Percentiles rank a stretch among this genome's conserved stretches.
Evolutionary conservation across 2,797 vertebrate species (phyloP).

Genomic region (Ciconia nigra): DNA sequence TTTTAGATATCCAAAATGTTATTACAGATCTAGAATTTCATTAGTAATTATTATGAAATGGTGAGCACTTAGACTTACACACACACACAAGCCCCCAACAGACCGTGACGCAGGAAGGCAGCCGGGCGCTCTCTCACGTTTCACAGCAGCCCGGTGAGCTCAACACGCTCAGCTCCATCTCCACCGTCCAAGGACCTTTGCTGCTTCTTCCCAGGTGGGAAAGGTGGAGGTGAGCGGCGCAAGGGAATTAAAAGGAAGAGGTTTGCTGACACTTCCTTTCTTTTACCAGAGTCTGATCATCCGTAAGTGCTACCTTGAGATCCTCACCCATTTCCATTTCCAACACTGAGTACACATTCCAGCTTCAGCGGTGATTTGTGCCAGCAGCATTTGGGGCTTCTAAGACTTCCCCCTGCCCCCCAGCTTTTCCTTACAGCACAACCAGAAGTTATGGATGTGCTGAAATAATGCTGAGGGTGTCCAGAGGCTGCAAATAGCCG

Average conservation of each 20-base stretch:
- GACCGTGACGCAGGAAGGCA: not conserved
- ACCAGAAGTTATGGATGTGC: constrained; percentile 22
- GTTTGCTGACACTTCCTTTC: not conserved
- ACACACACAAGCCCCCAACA: constrained; percentile 1
- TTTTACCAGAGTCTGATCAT: not conserved
- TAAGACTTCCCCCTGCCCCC: not conserved
- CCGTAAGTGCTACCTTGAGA: not conserved
- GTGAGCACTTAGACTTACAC: constrained; percentile 55
- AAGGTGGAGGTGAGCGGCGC: not conserved
- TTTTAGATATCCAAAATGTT: constrained; percentile 79
- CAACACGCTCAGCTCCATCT: not conserved
- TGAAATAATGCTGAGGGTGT: constrained; percentile 20
- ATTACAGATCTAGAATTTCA: constrained; percentile 80
- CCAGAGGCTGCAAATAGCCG: constrained; percentile 26
- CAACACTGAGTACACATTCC: not conserved
- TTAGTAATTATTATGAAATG: constrained; percentile 79
- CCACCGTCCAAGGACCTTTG: not conserved
- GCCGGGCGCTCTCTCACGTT: not conserved
- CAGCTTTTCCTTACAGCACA: not conserved
- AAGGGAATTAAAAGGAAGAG: not conserved
- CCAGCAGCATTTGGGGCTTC: not conserved
- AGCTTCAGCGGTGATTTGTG: not conserved
- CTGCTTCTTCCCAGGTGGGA: not conserved
- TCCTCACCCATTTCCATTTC: not conserved
- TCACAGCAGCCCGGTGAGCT: not conserved